Evolutionary conservation across 2,797 vertebrate species (phyloP).

Genomic region (Pagetopsis macropterus): DNA sequence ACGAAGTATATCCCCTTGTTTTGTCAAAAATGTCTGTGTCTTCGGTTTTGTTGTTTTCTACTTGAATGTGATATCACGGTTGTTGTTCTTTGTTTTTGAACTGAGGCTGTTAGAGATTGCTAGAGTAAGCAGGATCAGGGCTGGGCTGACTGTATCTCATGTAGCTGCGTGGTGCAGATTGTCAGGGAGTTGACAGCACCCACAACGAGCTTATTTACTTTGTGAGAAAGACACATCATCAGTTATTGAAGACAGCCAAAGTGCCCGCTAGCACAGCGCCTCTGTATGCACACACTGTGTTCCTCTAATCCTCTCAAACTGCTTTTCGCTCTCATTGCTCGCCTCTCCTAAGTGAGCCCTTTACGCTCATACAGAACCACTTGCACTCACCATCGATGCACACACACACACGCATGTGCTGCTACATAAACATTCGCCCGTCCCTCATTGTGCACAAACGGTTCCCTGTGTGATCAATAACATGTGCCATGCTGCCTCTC

Average conservation of each 20-base stretch:
- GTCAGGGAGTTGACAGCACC: conserved; percentile 60
- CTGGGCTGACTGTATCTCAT: conserved; percentile 55
- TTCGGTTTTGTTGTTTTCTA: conserved; percentile 25
- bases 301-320: conserved; percentile 67
- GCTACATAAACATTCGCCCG: conserved; percentile 39
- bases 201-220: conserved; percentile 71
- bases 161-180: conserved; percentile 61
- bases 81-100: conserved; percentile 51
- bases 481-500: conserved; percentile 15
- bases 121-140: conserved; percentile 46
- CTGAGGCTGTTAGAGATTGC: conserved; percentile 41
- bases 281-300: conserved; percentile 65
- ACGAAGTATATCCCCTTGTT: conserved; percentile 54
- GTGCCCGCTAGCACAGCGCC: conserved; percentile 75
- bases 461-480: conserved; percentile 44
- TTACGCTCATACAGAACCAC: conserved; percentile 41
- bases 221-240: conserved; percentile 71
- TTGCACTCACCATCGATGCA: conserved; percentile 1
- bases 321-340: conserved; percentile 58
- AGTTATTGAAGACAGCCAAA: conserved; percentile 80
- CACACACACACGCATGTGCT: conserved; percentile 44
- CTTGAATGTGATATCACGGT: conserved; percentile 45
- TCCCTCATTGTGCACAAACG: conserved; percentile 31
- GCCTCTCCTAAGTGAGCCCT: conserved; percentile 55
- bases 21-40: conserved; percentile 61